phyloP scores from a whole-genome alignment of 2,797 vertebrate genomes.

The Cirrhinus molitorella region DNA sequence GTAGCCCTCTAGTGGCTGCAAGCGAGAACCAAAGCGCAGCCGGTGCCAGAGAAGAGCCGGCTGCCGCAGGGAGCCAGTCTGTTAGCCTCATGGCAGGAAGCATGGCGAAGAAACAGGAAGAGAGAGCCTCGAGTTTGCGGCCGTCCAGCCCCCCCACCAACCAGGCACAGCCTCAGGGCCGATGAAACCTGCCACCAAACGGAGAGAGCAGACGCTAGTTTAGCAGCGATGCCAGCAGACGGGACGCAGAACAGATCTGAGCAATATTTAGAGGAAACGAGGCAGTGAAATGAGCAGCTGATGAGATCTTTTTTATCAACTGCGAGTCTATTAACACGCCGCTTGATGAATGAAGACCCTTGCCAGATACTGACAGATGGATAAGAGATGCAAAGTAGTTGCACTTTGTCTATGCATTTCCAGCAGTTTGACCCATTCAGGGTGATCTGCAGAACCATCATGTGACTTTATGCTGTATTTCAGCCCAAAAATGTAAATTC shows the following conservation, averaged over 20 bases:
- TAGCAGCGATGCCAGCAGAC: constrained; percentile 36
- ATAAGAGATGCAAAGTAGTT: neutral
- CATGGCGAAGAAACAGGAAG: constrained; percentile 44
- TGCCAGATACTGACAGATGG: neutral
- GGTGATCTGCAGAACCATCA: neutral
- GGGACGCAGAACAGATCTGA: constrained; percentile 38
- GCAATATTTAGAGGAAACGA: constrained; percentile 48
- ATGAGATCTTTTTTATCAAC: constrained; percentile 10
- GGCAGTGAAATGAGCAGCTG: constrained; percentile 27
- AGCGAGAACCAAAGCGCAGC: constrained; percentile 24
- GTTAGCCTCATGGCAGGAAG: constrained; percentile 37
- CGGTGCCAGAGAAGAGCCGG: constrained; percentile 44
- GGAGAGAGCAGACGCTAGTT: constrained; percentile 46
- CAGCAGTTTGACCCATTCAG: neutral
- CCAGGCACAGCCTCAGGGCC: constrained; percentile 70
- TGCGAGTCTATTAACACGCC: neutral
- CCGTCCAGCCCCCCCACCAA: constrained; percentile 44
- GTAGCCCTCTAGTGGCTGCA: constrained; percentile 24
- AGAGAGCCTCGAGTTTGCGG: constrained; percentile 48
- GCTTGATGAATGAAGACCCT: neutral
- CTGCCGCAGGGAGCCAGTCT: constrained; percentile 29
- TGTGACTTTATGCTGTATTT: neutral
- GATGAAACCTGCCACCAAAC: constrained; percentile 79
- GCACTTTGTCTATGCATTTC: neutral
- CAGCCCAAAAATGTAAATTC: neutral